These are phyloP conservation scores for Amphimedon queenslandica DNA, from an alignment of 37 sponge, comb jelly and placozoan genomes.

Conservation along the genomic window DNA sequence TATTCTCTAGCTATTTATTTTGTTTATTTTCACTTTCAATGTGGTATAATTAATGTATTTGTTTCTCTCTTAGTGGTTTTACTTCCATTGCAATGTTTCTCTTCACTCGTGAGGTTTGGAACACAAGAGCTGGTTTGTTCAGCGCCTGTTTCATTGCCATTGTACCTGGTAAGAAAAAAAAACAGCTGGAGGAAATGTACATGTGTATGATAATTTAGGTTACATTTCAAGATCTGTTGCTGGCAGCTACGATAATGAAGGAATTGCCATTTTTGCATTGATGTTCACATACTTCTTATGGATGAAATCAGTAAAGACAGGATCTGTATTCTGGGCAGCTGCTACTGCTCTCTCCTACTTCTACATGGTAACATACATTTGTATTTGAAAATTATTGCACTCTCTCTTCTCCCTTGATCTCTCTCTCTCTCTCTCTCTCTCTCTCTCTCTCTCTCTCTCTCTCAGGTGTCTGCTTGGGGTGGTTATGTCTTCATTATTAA, in stretches of 20 bases:
- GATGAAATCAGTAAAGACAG: constrained; percentile 95
- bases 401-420: not conserved
- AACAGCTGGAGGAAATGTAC: no score
- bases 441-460: constrained; percentile 15
- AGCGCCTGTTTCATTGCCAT: constrained; percentile 98
- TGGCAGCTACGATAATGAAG: constrained; percentile 99
- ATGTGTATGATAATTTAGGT: no score
- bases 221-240: constrained; percentile 99
- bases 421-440: constrained; percentile 2
- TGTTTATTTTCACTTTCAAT: no score
- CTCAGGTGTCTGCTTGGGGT: constrained; percentile 99
- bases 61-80: constrained; percentile 80
- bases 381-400: not conserved
- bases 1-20: no score
- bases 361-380: constrained; percentile 87
- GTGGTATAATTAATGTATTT: no score
- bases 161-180: constrained; percentile 43
- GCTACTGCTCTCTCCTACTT: constrained; percentile 91
- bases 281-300: constrained; percentile 98
- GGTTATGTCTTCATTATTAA: constrained; percentile 99
- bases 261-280: constrained; percentile 99
- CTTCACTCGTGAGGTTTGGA: constrained; percentile 97
- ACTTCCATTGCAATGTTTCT: constrained; percentile 92
- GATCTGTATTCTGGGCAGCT: constrained; percentile 94
- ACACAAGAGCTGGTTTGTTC: constrained; percentile 89